Conservation (phyloP, 2,113 vertebrate species). For the Todiramphus chloris region DNA sequence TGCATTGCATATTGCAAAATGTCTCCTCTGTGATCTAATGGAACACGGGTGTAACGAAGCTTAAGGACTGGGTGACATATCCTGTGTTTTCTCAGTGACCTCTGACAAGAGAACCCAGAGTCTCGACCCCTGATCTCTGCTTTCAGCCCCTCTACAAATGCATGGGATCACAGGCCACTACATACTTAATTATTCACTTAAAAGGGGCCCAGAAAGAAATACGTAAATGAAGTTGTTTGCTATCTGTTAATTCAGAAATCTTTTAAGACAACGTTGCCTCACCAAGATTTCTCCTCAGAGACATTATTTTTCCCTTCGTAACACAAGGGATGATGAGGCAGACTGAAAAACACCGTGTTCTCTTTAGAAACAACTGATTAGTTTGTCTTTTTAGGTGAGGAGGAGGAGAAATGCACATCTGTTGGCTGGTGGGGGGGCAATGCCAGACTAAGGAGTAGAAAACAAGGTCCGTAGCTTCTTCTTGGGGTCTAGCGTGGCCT, state of each 20-base stretch:
- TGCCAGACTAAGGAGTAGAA: background rate
- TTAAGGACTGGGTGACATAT: background rate
- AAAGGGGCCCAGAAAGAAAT: background rate
- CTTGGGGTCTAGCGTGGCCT: background rate
- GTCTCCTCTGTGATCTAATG: background rate
- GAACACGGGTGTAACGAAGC: background rate
- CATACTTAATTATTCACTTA: background rate
- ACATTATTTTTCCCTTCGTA: background rate
- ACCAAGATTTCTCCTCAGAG: background rate
- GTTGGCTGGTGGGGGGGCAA: background rate
- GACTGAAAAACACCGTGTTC: background rate
- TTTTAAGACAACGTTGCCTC: fast-evolving
- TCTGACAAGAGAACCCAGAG: background rate
- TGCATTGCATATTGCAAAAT: background rate
- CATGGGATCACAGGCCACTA: background rate
- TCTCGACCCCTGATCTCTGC: background rate
- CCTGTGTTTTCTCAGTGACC: background rate
- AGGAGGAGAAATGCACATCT: background rate
- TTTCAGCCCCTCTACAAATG: background rate
- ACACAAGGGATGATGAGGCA: background rate
- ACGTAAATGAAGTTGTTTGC: background rate
- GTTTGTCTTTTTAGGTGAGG: background rate
- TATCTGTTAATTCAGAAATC: background rate
- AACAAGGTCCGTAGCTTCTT: background rate
- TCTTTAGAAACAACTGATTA: background rate